phyloP scores from a whole-genome alignment of 2,888 invertebrate genomes.

The Syritta pipiens region DNA sequence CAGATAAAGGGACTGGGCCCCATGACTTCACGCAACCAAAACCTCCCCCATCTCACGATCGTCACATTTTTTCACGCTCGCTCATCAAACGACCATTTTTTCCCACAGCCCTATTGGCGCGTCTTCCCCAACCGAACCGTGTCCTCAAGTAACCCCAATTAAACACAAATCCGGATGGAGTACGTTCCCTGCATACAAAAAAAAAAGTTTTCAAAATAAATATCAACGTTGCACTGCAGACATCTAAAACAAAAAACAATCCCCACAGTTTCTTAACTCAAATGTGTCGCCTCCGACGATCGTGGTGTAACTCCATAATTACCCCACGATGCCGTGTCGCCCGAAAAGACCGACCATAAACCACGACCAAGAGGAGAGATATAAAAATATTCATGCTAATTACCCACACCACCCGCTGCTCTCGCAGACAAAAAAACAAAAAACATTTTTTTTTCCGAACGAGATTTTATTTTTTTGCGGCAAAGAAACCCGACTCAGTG shows the following conservation, averaged over 20 bases:
- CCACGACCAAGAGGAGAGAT: not conserved
- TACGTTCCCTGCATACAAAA: conserved; percentile 36
- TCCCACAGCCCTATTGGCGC: too few relatives aligned
- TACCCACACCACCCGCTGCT: conserved; percentile 19
- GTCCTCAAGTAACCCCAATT: conserved; percentile 51
- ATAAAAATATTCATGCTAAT: conserved; percentile 25
- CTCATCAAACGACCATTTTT: too few relatives aligned
- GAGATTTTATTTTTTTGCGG: conserved; percentile 3
- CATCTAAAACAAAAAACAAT: conserved; percentile 1
- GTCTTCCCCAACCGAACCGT: not conserved
- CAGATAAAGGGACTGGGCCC: too few relatives aligned
- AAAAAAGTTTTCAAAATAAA: conserved; percentile 16
- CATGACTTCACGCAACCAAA: too few relatives aligned
- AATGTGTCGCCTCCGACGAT: conserved; percentile 38
- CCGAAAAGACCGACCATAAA: conserved; percentile 3
- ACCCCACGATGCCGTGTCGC: not conserved
- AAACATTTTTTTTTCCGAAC: conserved; percentile 19
- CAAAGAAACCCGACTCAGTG: conserved; percentile 36
- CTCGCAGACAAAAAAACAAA: not conserved
- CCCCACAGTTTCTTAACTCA: conserved; percentile 14
- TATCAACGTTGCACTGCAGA: conserved; percentile 1
- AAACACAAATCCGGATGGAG: not conserved
- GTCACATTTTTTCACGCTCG: too few relatives aligned
- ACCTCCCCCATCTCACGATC: too few relatives aligned
- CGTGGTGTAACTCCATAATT: conserved; percentile 55